Evolutionary conservation across 2,113 vertebrate species (phyloP).

Genomic region (Pelvicachromis taeniatus): DNA sequence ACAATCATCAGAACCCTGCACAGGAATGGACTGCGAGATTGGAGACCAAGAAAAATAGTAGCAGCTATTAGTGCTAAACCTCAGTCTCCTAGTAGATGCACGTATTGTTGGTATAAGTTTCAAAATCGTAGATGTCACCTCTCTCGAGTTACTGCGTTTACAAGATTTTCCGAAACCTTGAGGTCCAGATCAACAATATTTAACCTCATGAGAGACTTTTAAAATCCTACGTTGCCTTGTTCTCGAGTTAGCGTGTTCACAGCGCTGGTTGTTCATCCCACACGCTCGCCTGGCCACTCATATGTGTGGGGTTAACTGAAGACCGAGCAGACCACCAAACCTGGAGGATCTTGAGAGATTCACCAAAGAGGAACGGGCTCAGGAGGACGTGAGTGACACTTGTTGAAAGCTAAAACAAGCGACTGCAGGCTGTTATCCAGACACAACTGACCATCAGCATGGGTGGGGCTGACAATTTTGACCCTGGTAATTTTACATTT

Average conservation of each 20-base stretch:
- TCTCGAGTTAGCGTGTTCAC: background rate
- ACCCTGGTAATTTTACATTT: background rate
- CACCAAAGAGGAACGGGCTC: background rate
- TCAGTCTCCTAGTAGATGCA: background rate
- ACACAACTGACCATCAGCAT: background rate
- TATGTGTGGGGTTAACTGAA: background rate
- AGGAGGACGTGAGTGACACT: background rate
- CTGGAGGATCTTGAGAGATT: background rate
- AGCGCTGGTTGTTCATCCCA: background rate
- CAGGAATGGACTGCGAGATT: background rate
- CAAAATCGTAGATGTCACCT: background rate
- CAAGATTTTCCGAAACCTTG: background rate
- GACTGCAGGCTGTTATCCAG: background rate
- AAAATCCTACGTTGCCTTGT: background rate
- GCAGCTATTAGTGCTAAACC: background rate
- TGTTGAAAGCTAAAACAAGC: background rate
- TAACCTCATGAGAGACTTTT: background rate
- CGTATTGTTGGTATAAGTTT: background rate
- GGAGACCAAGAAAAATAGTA: background rate
- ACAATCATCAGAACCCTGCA: background rate
- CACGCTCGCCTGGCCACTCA: background rate
- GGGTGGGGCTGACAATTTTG: background rate
- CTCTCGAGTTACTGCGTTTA: background rate
- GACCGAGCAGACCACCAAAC: background rate
- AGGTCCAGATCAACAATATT: background rate